Evolutionary conservation across 2,888 invertebrate species (phyloP), one percentile per base, ranked within the genome.

Genomic region (Polymixis flavicincta): DNA sequence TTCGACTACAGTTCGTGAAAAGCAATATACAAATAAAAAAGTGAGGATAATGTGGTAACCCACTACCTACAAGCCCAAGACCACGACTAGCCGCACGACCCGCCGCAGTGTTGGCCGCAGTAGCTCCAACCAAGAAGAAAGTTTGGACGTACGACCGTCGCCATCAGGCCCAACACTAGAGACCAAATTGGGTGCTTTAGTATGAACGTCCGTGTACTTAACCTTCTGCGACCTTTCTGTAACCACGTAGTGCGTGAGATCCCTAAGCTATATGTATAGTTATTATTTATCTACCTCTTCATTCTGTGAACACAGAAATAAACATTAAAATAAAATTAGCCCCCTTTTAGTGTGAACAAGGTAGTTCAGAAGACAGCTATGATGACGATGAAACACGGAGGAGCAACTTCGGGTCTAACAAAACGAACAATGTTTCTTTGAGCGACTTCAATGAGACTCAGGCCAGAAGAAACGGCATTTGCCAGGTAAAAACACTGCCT

Each of bases 401-500:
- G n/a, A 8, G 28, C 4, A 14, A 8, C 45, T 28, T 7, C 1
- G 11, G 19, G 1, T 52, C n/a, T 8, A 66, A 75, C 5, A 67
- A 71, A 32, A 55, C 45, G 1, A 19, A 32, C 8, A 59, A 59
- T 32, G 14, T 17, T 1, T 42, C 71, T n/a, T 45, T 19, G 0
- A 68, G 25, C 7, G 52, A 71, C 13, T n/a, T 63, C 25, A 67
- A 78, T 57, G 9, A 17, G 32, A 63, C 25, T 17, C 57, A 9
- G 11, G 4, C 65, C 8, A 76, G 80, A 68, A 80, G 76, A 76
- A 42, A 19, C 13, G 80, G 80, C 28, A 68, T 80, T 68, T 80
- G 82, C 54, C 78, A 82, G 70, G 82, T 82, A 45, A 45, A 45
- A 45, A 45, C 11, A 45, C 42, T 45, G 13, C 42, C 37, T 5